phyloP scores from a whole-genome alignment of 2,797 vertebrate genomes.

The Ciconia nigra region DNA sequence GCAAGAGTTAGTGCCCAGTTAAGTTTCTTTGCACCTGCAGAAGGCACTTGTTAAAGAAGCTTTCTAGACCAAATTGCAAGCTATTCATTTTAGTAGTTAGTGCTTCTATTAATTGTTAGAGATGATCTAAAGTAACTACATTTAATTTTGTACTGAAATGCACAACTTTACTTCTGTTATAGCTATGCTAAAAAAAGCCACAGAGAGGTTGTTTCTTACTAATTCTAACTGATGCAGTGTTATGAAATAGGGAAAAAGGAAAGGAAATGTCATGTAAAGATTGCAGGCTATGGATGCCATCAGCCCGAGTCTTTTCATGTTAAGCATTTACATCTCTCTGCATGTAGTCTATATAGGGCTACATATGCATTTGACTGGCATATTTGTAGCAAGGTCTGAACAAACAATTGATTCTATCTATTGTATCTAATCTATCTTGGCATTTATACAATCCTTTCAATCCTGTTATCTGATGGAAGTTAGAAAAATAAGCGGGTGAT shows the following conservation, averaged over 20 bases:
- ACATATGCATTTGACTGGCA: constrained; percentile 33
- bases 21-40: background rate
- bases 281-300: background rate
- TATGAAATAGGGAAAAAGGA: background rate
- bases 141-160: background rate
- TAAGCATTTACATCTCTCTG: constrained; percentile 22
- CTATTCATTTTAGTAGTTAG: background rate
- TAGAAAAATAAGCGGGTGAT: constrained; percentile 55
- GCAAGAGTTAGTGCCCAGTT: background rate
- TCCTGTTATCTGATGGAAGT: constrained; percentile 32
- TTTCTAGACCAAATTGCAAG: background rate
- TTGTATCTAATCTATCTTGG: constrained; percentile 57
- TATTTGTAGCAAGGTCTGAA: background rate
- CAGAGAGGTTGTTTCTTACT: background rate
- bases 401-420: constrained; percentile 48
- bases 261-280: constrained; percentile 37
- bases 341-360: constrained; percentile 35
- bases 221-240: background rate
- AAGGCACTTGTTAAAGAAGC: background rate
- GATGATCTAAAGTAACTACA: background rate
- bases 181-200: background rate
- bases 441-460: constrained; percentile 54
- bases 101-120: background rate
- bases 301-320: background rate
- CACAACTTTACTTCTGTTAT: background rate